phyloP scores from a whole-genome alignment of 2,113 vertebrate species.

The Phylloscopus trochiloides region DNA sequence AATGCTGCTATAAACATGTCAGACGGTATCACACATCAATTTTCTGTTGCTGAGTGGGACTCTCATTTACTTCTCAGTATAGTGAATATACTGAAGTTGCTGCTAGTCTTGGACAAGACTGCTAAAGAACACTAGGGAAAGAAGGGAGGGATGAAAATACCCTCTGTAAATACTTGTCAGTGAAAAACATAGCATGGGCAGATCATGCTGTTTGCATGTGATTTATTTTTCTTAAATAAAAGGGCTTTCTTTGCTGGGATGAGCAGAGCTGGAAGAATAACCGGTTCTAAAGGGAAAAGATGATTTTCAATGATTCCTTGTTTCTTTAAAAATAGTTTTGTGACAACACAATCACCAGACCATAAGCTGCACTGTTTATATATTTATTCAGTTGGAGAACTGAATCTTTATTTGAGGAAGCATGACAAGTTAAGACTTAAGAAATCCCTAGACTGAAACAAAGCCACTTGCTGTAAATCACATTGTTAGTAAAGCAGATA shows the following conservation, averaged over 20 bases:
- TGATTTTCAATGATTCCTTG: background rate
- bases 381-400: background rate
- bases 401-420: background rate
- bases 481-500: background rate
- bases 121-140: background rate
- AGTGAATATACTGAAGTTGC: background rate
- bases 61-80: background rate
- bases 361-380: background rate
- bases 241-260: background rate
- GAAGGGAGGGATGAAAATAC: background rate
- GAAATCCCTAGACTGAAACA: slow-evolving; percentile 29
- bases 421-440: background rate
- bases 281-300: background rate
- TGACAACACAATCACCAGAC: background rate
- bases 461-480: slow-evolving; percentile 13
- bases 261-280: background rate
- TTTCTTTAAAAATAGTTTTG: slow-evolving; percentile 1
- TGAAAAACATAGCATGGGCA: background rate
- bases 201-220: background rate
- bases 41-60: slow-evolving; percentile 39
- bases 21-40: slow-evolving; percentile 68
- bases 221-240: background rate
- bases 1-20: slow-evolving; percentile 67
- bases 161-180: background rate
- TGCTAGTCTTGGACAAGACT: background rate